Evolutionary conservation across 2,113 vertebrate species (phyloP), one percentile per base, ranked within the genome.

Genomic region (Leptobrachium leishanense): DNA sequence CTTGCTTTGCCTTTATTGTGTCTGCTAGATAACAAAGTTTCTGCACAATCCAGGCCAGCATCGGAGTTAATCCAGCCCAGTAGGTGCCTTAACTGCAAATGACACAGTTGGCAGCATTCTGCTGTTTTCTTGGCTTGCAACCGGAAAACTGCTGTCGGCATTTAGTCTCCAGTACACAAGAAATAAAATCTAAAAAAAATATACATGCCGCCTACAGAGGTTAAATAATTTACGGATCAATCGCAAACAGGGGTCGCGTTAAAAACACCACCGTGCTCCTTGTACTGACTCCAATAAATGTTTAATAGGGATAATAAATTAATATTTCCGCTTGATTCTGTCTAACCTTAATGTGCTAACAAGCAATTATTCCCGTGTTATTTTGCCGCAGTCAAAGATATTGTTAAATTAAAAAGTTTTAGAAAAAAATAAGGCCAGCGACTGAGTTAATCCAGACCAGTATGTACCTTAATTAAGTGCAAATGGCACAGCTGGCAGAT

Each of bases 61-160:
- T 55, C 59, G 64, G 43, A 39, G n/a, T 65, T 65, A 65, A 76
- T 76, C 46, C 63, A 54, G 11, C 62, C 41, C 43, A 50, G 8
- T 46, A 31, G 44, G 54, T 75, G 43, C 74, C 31, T 76, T 68
- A 76, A 57, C 75, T 76, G 63, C 20, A 7, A 68, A 68, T 68
- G 64, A 76, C 63, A 68, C 63, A 53, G 20, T 63, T 76, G 74
- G 63, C 74, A 76, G 20, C 44, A 76, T 54, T 20, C 59, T 11
- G 8, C 62, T 65, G 31, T 75, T 68, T 76, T 68, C 40, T 12
- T 54, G 50, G 65, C 75, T 55, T 15, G 50, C 50, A 57, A 68
- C 3, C 43, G 6, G 43, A 0, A 31, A 65, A 39, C n/a, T 46
- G 31, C 6, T 2, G 39, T 9, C 64, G 20, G 9, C 50, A 10